phyloP scores from a whole-genome alignment of 2,888 invertebrate genomes.

The Drosophila histrio region DNA sequence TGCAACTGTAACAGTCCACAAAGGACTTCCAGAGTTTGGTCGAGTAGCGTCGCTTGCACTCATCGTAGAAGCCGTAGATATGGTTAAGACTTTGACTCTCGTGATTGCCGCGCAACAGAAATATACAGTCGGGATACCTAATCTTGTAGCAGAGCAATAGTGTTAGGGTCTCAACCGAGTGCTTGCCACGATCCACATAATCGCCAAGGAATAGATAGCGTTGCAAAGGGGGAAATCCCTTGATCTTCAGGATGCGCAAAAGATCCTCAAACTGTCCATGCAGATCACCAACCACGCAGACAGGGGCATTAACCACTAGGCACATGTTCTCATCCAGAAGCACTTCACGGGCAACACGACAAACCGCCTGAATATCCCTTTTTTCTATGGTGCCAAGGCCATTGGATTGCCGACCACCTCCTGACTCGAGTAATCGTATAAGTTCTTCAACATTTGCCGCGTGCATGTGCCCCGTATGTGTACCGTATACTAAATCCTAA shows the following conservation, averaged over 20 bases:
- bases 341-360: constrained; percentile 89
- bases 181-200: constrained; percentile 93
- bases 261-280: constrained; percentile 99
- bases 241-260: constrained; percentile 97
- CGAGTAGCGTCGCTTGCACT: constrained; percentile 97
- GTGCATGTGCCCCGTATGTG: neutral
- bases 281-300: constrained; percentile 99
- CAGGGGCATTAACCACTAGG: constrained; percentile 97
- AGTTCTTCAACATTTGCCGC: constrained; percentile 12
- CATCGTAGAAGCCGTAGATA: constrained; percentile 94
- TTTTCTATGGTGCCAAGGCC: neutral
- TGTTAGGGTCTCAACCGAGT: constrained; percentile 97
- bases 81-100: constrained; percentile 98
- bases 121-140: constrained; percentile 96
- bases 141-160: constrained; percentile 98
- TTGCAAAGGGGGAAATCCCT: constrained; percentile 99
- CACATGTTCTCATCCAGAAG: constrained; percentile 98
- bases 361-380: constrained; percentile 22
- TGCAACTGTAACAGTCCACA: constrained; percentile 99
- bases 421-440: constrained; percentile 14
- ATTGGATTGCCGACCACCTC: neutral
- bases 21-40: constrained; percentile 99
- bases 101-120: constrained; percentile 95
- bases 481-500: neutral
- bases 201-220: constrained; percentile 98